phyloP scores from a whole-genome alignment of 2,888 invertebrate species.

The Thereva unica region DNA sequence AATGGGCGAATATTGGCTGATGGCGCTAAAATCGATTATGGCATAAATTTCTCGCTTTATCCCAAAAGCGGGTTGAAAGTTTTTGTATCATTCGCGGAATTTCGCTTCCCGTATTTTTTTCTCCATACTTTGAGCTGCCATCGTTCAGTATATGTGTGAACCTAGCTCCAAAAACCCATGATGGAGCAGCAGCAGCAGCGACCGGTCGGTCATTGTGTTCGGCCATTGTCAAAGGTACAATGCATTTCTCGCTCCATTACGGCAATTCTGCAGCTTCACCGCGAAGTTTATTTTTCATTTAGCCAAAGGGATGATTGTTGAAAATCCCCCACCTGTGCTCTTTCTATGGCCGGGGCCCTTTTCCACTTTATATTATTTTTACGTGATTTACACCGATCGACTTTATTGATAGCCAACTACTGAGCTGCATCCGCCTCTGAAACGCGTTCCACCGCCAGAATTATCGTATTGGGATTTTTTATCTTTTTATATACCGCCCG shows the following conservation, averaged over 20 bases:
- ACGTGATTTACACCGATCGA: conserved; percentile 35
- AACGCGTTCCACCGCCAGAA: conserved; percentile 19
- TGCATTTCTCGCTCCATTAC: conserved; percentile 33
- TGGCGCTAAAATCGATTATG: conserved; percentile 58
- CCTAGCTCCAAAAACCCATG: conserved; percentile 20
- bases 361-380: conserved; percentile 35
- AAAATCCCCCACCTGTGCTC: conserved; percentile 30
- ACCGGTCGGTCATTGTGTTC: conserved; percentile 21
- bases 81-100: conserved; percentile 34
- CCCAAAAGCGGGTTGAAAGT: conserved; percentile 33
- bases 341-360: conserved; percentile 21
- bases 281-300: conserved; percentile 36
- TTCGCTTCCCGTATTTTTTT: conserved; percentile 20
- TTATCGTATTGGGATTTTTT: conserved; percentile 25
- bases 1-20: conserved; percentile 57
- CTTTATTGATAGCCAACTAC: conserved; percentile 33
- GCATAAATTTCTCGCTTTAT: conserved; percentile 52
- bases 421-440: conserved; percentile 26
- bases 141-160: conserved; percentile 9
- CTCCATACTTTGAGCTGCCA: conserved; percentile 7
- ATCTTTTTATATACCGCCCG: not conserved
- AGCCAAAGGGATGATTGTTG: conserved; percentile 32
- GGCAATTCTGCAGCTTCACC: conserved; percentile 34
- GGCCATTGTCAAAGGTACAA: conserved; percentile 35
- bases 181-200: not conserved